Evolutionary conservation across 2,113 vertebrate genomes (phyloP).

Genomic region (Connochaetes taurinus): DNA sequence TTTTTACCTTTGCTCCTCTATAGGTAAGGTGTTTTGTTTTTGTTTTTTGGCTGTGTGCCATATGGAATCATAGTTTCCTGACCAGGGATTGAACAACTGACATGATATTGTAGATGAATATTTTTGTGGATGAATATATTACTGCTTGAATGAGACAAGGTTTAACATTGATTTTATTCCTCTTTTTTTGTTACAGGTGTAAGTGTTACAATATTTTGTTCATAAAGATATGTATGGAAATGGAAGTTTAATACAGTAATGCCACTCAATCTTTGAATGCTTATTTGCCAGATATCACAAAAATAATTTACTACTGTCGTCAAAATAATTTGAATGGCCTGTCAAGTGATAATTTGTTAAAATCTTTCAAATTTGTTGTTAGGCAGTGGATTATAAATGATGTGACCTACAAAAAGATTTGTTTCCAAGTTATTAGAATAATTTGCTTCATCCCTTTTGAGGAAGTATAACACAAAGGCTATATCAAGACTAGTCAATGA

Average conservation of each 20-base stretch:
- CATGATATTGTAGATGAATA: background rate
- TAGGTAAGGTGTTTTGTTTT: background rate
- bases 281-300: background rate
- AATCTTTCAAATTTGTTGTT: background rate
- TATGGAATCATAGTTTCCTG: background rate
- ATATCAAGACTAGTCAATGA: slow-evolving; percentile 24
- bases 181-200: background rate
- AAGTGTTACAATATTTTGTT: slow-evolving; percentile 18
- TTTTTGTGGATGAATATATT: slow-evolving; percentile 30
- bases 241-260: background rate
- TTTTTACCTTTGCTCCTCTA: background rate
- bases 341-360: slow-evolving; percentile 15
- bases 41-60: background rate
- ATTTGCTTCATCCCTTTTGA: slow-evolving; percentile 27
- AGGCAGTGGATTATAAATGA: background rate
- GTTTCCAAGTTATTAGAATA: slow-evolving; percentile 26
- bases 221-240: slow-evolving; percentile 2
- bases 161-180: background rate
- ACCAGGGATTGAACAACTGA: background rate
- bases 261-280: background rate
- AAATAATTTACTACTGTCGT: slow-evolving; percentile 12
- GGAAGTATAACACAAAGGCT: slow-evolving; percentile 34
- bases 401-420: background rate
- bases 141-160: background rate
- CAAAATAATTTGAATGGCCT: background rate